Evolutionary conservation across 2,113 vertebrate species (phyloP).

Genomic region (Sinocyclocheilus grahami): DNA sequence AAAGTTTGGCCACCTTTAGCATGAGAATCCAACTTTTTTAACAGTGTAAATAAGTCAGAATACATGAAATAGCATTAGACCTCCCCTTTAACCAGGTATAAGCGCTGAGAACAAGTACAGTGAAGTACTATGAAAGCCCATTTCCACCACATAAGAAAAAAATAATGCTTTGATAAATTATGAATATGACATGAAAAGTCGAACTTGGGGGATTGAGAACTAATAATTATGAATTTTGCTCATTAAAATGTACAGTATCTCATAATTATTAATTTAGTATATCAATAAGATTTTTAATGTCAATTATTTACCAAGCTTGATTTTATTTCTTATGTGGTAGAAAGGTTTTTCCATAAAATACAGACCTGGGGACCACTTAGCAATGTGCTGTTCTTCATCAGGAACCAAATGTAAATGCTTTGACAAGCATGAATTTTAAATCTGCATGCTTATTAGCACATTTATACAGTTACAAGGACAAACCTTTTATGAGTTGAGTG

Average conservation of each 20-base stretch:
- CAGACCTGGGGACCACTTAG: not conserved
- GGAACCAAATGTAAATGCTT: not conserved
- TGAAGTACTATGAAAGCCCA: not conserved
- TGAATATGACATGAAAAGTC: not conserved
- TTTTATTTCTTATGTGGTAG: not conserved
- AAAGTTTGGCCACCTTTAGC: no score
- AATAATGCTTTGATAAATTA: not conserved
- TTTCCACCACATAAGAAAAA: not conserved
- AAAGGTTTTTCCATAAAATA: not conserved
- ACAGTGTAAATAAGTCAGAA: no score
- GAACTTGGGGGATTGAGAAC: no score
- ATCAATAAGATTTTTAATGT: not conserved
- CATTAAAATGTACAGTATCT: not conserved
- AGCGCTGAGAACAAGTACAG: no score
- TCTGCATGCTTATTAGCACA: not conserved
- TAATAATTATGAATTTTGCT: not conserved
- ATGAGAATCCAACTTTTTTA: no score
- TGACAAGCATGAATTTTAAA: not conserved
- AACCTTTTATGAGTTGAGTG: not conserved
- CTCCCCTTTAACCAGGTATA: not conserved
- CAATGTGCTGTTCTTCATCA: not conserved
- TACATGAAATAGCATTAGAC: no score
- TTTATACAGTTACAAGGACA: not conserved
- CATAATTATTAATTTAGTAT: not conserved
- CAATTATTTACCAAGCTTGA: not conserved